Evolutionary conservation across 2,797 vertebrate species (phyloP).

Genomic region (Acanthurus lineatus): DNA sequence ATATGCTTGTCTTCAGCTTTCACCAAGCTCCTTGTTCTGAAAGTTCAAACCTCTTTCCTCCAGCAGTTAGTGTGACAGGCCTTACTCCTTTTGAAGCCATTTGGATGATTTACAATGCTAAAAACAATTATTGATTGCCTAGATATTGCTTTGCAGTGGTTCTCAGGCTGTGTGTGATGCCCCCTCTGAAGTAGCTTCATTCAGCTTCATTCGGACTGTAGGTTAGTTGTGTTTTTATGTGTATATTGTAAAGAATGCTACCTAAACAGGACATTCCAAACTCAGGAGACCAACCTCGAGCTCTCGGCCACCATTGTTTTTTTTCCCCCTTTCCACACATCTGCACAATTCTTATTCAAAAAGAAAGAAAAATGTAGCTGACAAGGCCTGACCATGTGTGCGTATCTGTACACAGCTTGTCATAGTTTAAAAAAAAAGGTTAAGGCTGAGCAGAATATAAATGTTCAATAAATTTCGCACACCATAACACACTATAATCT

Average conservation of each 20-base stretch:
- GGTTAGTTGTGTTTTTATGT: conserved; percentile 62
- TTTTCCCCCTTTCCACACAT: conserved; percentile 44
- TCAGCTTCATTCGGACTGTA: conserved; percentile 5
- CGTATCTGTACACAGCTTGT: not conserved
- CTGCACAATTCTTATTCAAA: conserved; percentile 63
- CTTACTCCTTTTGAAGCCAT: not conserved
- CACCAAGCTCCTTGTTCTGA: conserved; percentile 37
- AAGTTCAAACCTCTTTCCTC: conserved; percentile 12
- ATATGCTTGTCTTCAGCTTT: conserved; percentile 21
- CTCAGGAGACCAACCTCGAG: conserved; percentile 60
- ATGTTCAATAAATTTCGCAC: too few relatives aligned
- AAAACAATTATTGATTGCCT: not conserved
- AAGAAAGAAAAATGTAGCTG: conserved; percentile 40
- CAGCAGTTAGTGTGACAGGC: conserved; percentile 9
- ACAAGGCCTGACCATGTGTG: conserved; percentile 4
- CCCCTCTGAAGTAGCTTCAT: conserved; percentile 16
- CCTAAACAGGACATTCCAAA: conserved; percentile 83
- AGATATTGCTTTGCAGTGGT: not conserved
- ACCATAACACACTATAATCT: too few relatives aligned
- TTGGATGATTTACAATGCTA: not conserved
- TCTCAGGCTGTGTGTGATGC: not conserved
- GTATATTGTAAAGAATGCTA: conserved; percentile 77
- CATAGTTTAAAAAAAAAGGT: conserved; percentile 5
- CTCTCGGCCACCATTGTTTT: conserved; percentile 71
- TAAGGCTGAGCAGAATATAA: not conserved